Evolutionary conservation across 2,797 vertebrate species (phyloP).

Genomic region (Parauchenoglanis ngamensis): DNA sequence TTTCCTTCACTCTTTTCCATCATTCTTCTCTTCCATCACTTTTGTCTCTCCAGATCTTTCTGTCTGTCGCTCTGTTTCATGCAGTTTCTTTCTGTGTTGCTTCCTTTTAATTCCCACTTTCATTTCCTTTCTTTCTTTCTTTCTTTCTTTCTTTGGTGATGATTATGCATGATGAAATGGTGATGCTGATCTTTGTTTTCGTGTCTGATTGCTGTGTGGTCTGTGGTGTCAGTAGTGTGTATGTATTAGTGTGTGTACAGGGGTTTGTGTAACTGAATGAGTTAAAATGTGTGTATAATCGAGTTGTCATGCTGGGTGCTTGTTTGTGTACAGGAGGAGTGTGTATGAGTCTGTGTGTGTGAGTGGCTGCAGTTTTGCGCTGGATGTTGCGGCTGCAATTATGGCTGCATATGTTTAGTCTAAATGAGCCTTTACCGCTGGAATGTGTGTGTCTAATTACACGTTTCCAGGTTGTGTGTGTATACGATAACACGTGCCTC

Average conservation of each 20-base stretch:
- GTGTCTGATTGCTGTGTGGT: not conserved
- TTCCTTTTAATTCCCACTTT: not conserved
- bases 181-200: not conserved
- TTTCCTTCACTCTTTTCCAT: not conserved
- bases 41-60: no score
- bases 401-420: conserved; percentile 38
- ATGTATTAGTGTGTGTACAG: not conserved
- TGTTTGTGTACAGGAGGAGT: not conserved
- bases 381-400: conserved; percentile 29
- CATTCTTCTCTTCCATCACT: not conserved
- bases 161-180: not conserved
- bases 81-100: no score
- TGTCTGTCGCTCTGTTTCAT: not conserved
- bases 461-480: conserved; percentile 1
- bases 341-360: not conserved
- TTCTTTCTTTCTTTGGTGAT: not conserved
- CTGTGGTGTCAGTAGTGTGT: not conserved
- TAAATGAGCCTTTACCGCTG: conserved; percentile 25
- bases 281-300: not conserved
- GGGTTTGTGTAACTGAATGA: not conserved
- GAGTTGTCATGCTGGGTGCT: not conserved
- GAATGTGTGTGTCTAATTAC: conserved; percentile 39
- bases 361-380: not conserved
- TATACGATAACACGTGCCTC: conserved; percentile 25
- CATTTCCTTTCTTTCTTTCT: no score